Percentiles rank a stretch among this genome's conserved stretches.
phyloP scores from a whole-genome alignment of 1,140 invertebrate genomes.

The Zophobas morio region DNA sequence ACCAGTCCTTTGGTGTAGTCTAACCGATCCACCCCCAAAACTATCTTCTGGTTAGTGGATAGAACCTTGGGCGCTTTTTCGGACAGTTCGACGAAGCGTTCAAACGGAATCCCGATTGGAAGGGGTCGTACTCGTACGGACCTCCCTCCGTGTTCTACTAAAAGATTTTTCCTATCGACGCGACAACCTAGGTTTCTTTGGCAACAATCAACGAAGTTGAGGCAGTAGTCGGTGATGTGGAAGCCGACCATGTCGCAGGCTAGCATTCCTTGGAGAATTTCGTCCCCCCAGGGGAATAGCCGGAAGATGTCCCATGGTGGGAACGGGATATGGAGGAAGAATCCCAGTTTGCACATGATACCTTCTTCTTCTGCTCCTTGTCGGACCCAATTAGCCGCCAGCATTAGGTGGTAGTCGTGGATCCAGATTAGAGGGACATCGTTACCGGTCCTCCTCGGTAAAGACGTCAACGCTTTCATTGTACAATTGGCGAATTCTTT shows the following conservation, averaged over 20 bases:
- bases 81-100: slow-evolving; percentile 87
- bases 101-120: slow-evolving; percentile 91
- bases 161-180: slow-evolving; percentile 87
- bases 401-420: slow-evolving; percentile 93
- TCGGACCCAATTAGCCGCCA: slow-evolving; percentile 90
- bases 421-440: slow-evolving; percentile 87
- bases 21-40: slow-evolving; percentile 89
- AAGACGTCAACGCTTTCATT: slow-evolving; percentile 78
- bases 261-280: slow-evolving; percentile 91
- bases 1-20: slow-evolving; percentile 95
- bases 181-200: slow-evolving; percentile 89
- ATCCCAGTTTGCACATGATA: slow-evolving; percentile 85
- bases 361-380: slow-evolving; percentile 85
- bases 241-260: slow-evolving; percentile 94
- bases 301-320: slow-evolving; percentile 94
- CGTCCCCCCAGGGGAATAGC: slow-evolving; percentile 91
- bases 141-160: slow-evolving; percentile 89
- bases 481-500: slow-evolving; percentile 87
- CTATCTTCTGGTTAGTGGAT: slow-evolving; percentile 83
- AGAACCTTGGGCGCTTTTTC: slow-evolving; percentile 81
- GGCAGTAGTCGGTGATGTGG: slow-evolving; percentile 91
- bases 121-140: slow-evolving; percentile 86
- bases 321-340: slow-evolving; percentile 94
- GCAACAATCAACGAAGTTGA: slow-evolving; percentile 94
- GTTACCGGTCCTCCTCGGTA: slow-evolving; percentile 73